Evolutionary conservation across 2,113 vertebrate species (phyloP).

Genomic region (Phylloscopus trochiloides): DNA sequence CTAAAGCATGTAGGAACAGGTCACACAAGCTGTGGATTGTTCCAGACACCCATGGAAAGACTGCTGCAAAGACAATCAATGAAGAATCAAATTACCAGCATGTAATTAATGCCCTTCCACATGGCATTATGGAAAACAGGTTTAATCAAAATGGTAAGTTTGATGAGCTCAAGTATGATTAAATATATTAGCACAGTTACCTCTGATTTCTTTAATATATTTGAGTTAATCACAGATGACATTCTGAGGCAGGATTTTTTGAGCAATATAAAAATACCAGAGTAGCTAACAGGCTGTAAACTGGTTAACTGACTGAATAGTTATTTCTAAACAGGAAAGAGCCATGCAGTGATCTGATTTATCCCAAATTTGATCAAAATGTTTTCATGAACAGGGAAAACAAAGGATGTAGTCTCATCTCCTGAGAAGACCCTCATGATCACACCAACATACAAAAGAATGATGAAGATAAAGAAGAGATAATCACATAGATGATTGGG

Average conservation of each 20-base stretch:
- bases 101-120: conserved; percentile 22
- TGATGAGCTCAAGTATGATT: conserved; percentile 50
- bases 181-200: conserved; percentile 38
- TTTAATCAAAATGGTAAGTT: conserved; percentile 53
- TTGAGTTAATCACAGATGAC: conserved; percentile 43
- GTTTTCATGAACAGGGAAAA: neutral
- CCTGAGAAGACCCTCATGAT: neutral
- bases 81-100: neutral
- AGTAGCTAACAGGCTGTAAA: neutral
- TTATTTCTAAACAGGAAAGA: neutral
- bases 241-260: neutral
- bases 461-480: neutral
- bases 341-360: neutral
- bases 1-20: neutral
- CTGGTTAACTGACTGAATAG: neutral
- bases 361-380: neutral
- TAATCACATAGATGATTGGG: neutral
- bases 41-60: neutral
- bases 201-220: conserved; percentile 40
- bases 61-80: conserved; percentile 27
- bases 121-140: conserved; percentile 56
- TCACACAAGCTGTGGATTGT: neutral
- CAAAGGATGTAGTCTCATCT: neutral
- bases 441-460: neutral
- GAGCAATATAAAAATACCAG: neutral